These are phyloP conservation scores for Peribatodes rhomboidaria DNA, from an alignment of 2,888 invertebrate species.

Conservation along the genomic window DNA sequence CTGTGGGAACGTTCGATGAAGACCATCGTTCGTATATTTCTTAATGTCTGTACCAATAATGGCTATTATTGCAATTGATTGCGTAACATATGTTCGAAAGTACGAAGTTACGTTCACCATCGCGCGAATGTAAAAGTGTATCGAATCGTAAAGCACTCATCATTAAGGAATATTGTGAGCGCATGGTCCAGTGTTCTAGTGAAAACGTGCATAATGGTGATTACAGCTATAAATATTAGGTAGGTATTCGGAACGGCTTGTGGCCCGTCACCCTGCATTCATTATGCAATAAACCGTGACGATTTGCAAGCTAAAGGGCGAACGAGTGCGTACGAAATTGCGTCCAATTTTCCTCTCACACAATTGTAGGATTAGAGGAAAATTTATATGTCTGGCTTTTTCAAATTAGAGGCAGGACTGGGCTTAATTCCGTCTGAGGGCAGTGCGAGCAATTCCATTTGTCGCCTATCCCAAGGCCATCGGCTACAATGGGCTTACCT, in stretches of 20 bases:
- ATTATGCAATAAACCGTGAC: constrained; percentile 75
- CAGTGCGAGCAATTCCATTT: constrained; percentile 67
- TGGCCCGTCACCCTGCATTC: constrained; percentile 63
- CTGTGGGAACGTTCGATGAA: constrained; percentile 28
- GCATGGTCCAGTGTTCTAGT: constrained; percentile 52
- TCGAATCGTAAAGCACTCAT: constrained; percentile 68
- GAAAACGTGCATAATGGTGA: constrained; percentile 54
- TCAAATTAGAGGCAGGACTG: constrained; percentile 76
- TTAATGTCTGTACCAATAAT: constrained; percentile 32
- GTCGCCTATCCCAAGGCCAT: constrained; percentile 63
- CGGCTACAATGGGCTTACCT: constrained; percentile 61
- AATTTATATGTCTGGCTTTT: constrained; percentile 86
- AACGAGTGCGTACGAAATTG: constrained; percentile 73
- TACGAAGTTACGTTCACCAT: constrained; percentile 58
- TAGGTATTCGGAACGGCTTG: constrained; percentile 54
- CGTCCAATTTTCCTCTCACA: constrained; percentile 80
- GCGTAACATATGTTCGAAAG: constrained; percentile 54
- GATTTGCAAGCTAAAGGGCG: constrained; percentile 73
- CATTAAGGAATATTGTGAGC: constrained; percentile 51
- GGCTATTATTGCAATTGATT: constrained; percentile 44
- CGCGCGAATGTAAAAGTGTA: constrained; percentile 74
- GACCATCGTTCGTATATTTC: constrained; percentile 27
- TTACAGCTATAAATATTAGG: constrained; percentile 53
- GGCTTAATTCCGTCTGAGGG: constrained; percentile 74
- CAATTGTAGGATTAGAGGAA: constrained; percentile 80